Percentiles rank a stretch among this genome's conserved stretches.
phyloP scores from a whole-genome alignment of 2,888 invertebrate genomes.

The Lepidonotus clava region DNA sequence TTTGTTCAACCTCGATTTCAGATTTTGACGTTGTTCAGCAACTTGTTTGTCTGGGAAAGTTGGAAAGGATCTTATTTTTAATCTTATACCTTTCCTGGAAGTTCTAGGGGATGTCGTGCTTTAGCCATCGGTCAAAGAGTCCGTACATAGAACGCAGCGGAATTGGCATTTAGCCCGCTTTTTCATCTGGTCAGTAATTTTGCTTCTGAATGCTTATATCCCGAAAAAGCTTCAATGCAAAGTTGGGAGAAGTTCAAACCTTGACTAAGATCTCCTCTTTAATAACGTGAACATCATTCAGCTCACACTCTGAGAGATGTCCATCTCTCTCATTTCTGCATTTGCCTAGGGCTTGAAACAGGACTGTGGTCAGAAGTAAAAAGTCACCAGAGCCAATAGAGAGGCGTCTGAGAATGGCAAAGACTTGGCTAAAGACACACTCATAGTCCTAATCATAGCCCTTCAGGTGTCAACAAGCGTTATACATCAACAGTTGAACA shows the following conservation, averaged over 20 bases:
- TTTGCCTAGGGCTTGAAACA: not conserved
- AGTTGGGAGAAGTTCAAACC: constrained; percentile 4
- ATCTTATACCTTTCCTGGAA: too few relatives aligned
- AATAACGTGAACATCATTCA: not conserved
- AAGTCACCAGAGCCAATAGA: not conserved
- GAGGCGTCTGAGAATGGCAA: not conserved
- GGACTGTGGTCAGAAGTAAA: constrained; percentile 5
- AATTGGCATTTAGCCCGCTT: constrained; percentile 8
- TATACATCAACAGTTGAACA: constrained; percentile 26
- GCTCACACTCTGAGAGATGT: not conserved
- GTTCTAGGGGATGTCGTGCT: too few relatives aligned
- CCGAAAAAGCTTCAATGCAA: not conserved
- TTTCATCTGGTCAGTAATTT: not conserved
- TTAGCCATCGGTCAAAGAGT: too few relatives aligned
- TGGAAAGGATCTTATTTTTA: too few relatives aligned
- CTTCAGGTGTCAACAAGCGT: constrained; percentile 20
- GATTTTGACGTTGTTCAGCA: too few relatives aligned
- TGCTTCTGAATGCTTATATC: constrained; percentile 4
- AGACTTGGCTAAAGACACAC: not conserved
- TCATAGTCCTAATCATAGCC: not conserved
- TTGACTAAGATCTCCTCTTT: not conserved
- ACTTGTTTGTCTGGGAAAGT: too few relatives aligned
- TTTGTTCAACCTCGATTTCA: too few relatives aligned
- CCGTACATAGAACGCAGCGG: not conserved
- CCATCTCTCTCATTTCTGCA: not conserved